Evolutionary conservation across 2,888 invertebrate species (phyloP).

Genomic region (Ypsolopha scabrella): DNA sequence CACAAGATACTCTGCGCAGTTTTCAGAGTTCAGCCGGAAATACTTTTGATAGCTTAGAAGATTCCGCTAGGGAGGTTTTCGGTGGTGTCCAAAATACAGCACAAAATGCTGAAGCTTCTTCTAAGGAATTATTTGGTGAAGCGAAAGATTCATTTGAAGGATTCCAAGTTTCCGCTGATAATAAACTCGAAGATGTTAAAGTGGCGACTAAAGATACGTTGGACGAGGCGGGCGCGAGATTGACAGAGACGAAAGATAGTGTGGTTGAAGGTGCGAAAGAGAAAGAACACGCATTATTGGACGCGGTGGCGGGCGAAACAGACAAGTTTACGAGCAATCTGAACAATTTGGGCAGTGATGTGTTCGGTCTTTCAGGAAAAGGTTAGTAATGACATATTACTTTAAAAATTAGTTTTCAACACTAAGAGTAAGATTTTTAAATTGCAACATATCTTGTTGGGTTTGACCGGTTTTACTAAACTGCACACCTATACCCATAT

Average conservation of each 20-base stretch:
- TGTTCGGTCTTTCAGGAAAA: constrained; percentile 61
- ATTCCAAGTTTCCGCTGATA: constrained; percentile 57
- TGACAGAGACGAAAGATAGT: constrained; percentile 29
- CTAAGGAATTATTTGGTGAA: constrained; percentile 48
- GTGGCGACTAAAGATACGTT: constrained; percentile 31
- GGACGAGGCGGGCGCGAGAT: constrained; percentile 32
- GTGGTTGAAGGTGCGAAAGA: constrained; percentile 19
- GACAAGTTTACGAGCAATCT: constrained; percentile 55
- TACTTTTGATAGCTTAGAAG: constrained; percentile 59
- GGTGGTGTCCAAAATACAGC: constrained; percentile 30
- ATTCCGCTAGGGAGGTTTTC: constrained; percentile 43
- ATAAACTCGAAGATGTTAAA: constrained; percentile 52
- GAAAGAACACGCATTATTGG: constrained; percentile 25
- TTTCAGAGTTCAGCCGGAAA: constrained; percentile 63
- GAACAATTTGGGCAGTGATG: constrained; percentile 57
- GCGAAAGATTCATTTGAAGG: constrained; percentile 50
- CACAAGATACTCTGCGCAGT: constrained; percentile 56
- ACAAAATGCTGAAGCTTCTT: constrained; percentile 28
- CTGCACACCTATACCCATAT: too few species aligned
- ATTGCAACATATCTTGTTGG: too few species aligned
- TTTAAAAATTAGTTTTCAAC: too few species aligned
- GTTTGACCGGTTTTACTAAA: too few species aligned
- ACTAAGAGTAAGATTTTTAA: too few species aligned
- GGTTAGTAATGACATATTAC: constrained; percentile 23
- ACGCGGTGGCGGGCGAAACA: constrained; percentile 37